Base-by-base conservation (phyloP, 2,888 invertebrate species). In the Diadegma fenestrale region DNA sequence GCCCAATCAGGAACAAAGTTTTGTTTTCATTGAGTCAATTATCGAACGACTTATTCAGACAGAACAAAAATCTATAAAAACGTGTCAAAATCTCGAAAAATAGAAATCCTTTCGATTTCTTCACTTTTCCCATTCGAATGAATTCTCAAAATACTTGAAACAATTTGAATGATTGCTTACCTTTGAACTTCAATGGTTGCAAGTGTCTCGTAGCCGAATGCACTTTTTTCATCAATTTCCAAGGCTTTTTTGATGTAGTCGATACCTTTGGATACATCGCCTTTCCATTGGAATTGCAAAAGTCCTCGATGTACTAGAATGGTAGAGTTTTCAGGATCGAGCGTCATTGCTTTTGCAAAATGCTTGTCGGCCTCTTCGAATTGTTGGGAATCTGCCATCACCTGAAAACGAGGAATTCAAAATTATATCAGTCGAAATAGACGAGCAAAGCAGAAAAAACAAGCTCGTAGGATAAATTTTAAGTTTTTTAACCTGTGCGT, bases 141-240 rank as follows among this genome's bases (percentile, higher is more conserved):
- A 26, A 80, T 48, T 84, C 33, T 54, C 10, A n/a, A 63, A 45
- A 19, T 5, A 17, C 1, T 48, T 48, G 5, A 17, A 48, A 48
- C 4, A 2, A 76, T 72, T 12, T 51, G 63, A 54, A 22, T 45
- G 19, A 48, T 61, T 8, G 6, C 71, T 51, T 86, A 94, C 94
- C 93, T 90, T 94, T 99, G 99, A 87, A 99, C 98, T 95, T 99
- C 98, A 88, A 99, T 97, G 37, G 98, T 98, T 89, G 98, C 99
- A 86, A 99, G 95, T 64, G 99, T 98, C 95, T 99, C 99, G 94
- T 98, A 99, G 10, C 98, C 99, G 95, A 98, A 97, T 94, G 98
- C 98, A 95, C 98, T 99, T 94, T 97, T 97, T 73, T 97, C 96
- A 94, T 99, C 99, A 90, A 98, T 95, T 92, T 97, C 96, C 88